These are phyloP conservation scores for Darevskia mixta DNA, from an alignment of 2,797 vertebrate species.

Conservation along the genomic window DNA sequence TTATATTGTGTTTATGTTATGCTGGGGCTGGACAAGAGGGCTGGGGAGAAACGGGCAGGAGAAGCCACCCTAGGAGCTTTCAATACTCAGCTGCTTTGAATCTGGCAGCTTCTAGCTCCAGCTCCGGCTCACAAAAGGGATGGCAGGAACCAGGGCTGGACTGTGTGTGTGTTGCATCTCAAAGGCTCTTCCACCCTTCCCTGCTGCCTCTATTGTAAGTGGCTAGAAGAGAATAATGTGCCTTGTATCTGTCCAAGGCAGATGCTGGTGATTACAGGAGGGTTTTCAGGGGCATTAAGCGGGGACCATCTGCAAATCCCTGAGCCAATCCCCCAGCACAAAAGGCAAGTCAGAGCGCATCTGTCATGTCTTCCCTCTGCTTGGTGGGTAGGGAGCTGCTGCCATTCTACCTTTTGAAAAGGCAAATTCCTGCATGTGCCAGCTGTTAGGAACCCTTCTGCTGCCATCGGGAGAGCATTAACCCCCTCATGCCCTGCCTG, in stretches of 20 bases:
- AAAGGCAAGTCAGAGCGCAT: slow-evolving; percentile 19
- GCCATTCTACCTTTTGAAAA: background rate
- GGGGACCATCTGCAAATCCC: background rate
- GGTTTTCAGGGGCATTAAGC: slow-evolving; percentile 5
- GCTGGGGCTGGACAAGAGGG: background rate
- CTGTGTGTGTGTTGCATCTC: background rate
- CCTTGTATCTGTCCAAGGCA: slow-evolving; percentile 5
- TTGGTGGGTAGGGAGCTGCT: background rate
- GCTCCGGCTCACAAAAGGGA: too few species aligned
- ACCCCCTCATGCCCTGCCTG: background rate
- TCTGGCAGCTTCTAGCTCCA: background rate
- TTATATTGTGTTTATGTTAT: too few species aligned
- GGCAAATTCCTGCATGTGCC: slow-evolving; percentile 7
- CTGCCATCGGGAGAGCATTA: background rate
- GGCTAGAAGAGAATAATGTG: background rate
- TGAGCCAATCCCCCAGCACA: background rate
- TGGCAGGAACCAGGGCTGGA: background rate
- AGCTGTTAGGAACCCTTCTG: background rate
- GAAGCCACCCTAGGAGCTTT: background rate
- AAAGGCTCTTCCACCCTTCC: background rate
- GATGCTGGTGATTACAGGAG: background rate
- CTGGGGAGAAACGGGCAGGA: background rate
- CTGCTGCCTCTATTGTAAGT: background rate
- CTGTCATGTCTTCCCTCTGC: background rate
- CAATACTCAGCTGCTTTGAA: background rate